These are phyloP conservation scores for Engystomops pustulosus DNA, from an alignment of 2,113 vertebrate species.

Conservation along the genomic window DNA sequence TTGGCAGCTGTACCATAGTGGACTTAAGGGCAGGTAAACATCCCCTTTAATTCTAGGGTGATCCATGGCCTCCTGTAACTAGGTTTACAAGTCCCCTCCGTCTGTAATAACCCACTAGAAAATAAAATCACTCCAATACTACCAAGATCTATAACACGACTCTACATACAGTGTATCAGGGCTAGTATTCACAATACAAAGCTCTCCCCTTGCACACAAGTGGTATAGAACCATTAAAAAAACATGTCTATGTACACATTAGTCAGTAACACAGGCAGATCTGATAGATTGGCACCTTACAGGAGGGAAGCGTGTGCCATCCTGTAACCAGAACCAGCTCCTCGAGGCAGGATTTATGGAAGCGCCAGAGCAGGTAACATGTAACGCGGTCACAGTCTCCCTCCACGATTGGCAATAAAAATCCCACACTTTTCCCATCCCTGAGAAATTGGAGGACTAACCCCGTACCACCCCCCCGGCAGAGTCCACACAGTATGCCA, in stretches of 20 bases:
- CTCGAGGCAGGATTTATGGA: background rate
- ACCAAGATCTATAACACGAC: background rate
- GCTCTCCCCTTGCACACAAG: conserved; percentile 44
- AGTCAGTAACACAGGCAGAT: conserved; percentile 27
- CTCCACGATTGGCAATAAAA: conserved; percentile 34
- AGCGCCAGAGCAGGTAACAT: background rate
- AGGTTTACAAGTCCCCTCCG: too few relatives aligned
- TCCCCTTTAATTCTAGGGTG: background rate
- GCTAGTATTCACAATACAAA: conserved; percentile 47
- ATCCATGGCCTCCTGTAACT: background rate
- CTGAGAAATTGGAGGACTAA: conserved; percentile 39
- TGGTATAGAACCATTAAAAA: conserved; percentile 54
- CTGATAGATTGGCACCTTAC: conserved; percentile 34
- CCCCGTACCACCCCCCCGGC: conserved; percentile 19
- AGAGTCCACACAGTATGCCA: background rate
- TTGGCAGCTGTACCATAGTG: background rate
- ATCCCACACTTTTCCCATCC: conserved; percentile 34
- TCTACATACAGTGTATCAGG: conserved; percentile 52
- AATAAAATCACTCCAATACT: background rate
- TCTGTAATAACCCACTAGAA: background rate
- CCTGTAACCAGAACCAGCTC: background rate
- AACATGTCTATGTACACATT: conserved; percentile 18
- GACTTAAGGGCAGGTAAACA: background rate
- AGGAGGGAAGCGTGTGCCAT: background rate
- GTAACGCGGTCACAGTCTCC: background rate